Evolutionary conservation across 1,140 invertebrate genomes (phyloP), one percentile per base, ranked within the genome.

Genomic region (Archivesica marissinica): DNA sequence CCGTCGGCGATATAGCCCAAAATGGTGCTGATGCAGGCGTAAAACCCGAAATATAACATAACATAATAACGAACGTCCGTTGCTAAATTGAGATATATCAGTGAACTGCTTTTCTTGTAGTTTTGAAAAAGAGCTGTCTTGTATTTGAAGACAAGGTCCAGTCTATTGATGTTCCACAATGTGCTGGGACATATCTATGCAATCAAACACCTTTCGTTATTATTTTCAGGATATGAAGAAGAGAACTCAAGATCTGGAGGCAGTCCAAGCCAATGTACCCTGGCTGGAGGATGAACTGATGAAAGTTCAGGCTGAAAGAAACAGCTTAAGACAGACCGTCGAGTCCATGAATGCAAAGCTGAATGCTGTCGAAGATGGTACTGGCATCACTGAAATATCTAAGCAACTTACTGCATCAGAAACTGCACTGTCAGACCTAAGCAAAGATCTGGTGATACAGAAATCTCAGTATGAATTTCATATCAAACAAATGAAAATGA

Each of bases 291-390:
- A 81, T 64, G 70, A 82, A 59, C 56, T 81, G 28, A 47, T 86
- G 72, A 59, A 85, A 20, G 13, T 44, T 54, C 68, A 81, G 59
- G 28, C 77, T 44, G 52, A 85, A 44, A 81, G 83, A 68, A 84
- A 85, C 20, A 54, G 47, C 23, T 15, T 81, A 20, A 59, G 84
- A 66, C 39, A 61, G 61, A 74, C 81, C 38, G 20, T 82, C 59
- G 59, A 86, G 28, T 15, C 61, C 11, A 25, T 78, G 23, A 82
- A 82, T 44, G 77, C 54, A 38, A n/a, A 72, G 70, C 35, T 81
- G 50, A 77, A 75, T 80, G 41, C 61, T 68, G 77, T 47, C 23
- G 17, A 80, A 25, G 61, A 79, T 41, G 41, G 61, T n/a, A 30
- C 56, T 11, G 78, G 72, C 23, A 17, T 77, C 1, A 66, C 64